A percentile compares a stretch with the other conserved stretches of the same genome.
Conservation (phyloP, 2,797 vertebrate genomes). For the Ispidina lecontei region DNA sequence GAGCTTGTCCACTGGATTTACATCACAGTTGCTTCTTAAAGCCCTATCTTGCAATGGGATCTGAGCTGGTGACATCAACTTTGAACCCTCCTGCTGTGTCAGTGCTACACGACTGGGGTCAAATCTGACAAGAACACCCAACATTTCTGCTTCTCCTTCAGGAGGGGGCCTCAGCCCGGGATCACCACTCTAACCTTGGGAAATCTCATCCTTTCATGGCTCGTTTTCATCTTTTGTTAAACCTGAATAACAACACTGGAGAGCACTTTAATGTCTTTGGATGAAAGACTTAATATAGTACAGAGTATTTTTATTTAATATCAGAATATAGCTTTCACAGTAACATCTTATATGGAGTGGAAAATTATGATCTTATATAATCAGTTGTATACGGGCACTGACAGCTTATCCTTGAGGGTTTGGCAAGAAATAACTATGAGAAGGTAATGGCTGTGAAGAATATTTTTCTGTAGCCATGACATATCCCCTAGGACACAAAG, state of each 20-base stretch:
- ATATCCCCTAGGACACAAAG: constrained; percentile 45
- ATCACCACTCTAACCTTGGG: constrained; percentile 36
- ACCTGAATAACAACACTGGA: constrained; percentile 18
- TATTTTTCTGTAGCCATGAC: constrained; percentile 26
- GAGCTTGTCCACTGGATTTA: not conserved
- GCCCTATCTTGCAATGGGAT: not conserved
- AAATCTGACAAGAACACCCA: not conserved
- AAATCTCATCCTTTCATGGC: not conserved
- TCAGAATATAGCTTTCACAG: constrained; percentile 47
- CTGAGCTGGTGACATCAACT: not conserved
- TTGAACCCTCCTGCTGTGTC: not conserved
- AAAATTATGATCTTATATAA: constrained; percentile 68
- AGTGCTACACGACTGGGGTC: not conserved
- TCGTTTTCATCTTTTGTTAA: constrained; percentile 37
- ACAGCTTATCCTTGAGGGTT: constrained; percentile 62
- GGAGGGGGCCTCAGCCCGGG: not conserved
- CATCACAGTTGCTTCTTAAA: not conserved
- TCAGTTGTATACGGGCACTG: constrained; percentile 29
- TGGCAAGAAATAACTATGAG: constrained; percentile 55
- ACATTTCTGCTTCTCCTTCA: not conserved
- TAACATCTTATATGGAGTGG: constrained; percentile 59
- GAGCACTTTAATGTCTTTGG: constrained; percentile 12
- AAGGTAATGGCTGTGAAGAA: constrained; percentile 56
- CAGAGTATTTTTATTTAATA: constrained; percentile 53
- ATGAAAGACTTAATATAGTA: constrained; percentile 39